Percentiles rank a stretch among this genome's conserved stretches.
phyloP scores from a whole-genome alignment of 2,888 invertebrate species.

The Epsilonema sp. region DNA sequence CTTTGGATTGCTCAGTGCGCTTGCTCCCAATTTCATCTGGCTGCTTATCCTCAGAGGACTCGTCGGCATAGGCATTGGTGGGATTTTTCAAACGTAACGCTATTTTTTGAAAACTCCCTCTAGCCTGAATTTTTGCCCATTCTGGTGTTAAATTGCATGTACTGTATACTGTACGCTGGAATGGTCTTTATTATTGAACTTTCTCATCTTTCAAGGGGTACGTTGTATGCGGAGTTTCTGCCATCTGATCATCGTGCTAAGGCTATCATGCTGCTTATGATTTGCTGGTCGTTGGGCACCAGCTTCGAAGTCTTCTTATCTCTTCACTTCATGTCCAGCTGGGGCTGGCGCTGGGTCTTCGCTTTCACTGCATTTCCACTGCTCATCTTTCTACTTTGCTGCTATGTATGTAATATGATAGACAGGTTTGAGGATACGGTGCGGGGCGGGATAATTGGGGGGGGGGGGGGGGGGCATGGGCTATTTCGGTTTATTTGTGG shows the following conservation, averaged over 20 bases:
- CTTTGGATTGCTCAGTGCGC: conserved; percentile 68
- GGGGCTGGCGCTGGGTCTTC: conserved; percentile 75
- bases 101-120: too few species aligned
- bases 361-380: conserved; percentile 71
- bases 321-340: conserved; percentile 65
- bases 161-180: too few species aligned
- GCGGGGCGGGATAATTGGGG: too few species aligned
- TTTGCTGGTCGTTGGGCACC: conserved; percentile 88
- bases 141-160: too few species aligned
- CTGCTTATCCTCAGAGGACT: conserved; percentile 66
- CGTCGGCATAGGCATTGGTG: conserved; percentile 86
- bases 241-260: conserved; percentile 79
- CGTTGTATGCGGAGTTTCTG: conserved; percentile 81
- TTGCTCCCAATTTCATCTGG: conserved; percentile 77
- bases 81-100: conserved; percentile 90
- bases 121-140: too few species aligned
- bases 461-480: too few species aligned
- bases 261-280: conserved; percentile 79
- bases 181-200: too few species aligned
- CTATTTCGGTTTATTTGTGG: too few species aligned
- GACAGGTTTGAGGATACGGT: too few species aligned
- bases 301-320: conserved; percentile 77
- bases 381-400: conserved; percentile 45
- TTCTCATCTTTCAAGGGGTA: conserved; percentile 55
- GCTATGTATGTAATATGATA: conserved; percentile 31